phyloP scores from a whole-genome alignment of 1,140 invertebrate genomes.

The Yoshiicerus persimilis region DNA sequence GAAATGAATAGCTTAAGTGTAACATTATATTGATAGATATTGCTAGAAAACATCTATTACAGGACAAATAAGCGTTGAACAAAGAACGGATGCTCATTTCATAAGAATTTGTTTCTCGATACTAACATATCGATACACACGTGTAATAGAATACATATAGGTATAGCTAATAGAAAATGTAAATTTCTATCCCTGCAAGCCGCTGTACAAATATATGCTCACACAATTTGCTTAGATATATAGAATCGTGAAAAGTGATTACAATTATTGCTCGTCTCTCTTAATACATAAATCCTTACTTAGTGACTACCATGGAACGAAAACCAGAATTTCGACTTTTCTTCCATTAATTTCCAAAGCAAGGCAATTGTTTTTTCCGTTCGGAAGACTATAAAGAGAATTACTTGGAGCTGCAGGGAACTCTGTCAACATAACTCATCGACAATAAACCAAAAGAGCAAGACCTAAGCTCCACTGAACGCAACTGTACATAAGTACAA shows the following conservation, averaged over 20 bases:
- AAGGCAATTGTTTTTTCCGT: neutral
- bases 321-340: constrained; percentile 20
- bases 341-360: neutral
- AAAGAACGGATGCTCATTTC: no score
- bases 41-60: neutral
- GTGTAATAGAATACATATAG: no score
- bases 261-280: neutral
- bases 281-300: neutral
- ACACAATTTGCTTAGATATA: neutral
- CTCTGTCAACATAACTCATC: constrained; percentile 3
- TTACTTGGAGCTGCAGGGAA: neutral
- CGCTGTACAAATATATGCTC: neutral
- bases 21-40: neutral
- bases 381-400: constrained; percentile 8
- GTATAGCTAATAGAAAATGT: no score
- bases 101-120: neutral
- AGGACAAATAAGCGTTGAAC: neutral
- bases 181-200: neutral
- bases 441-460: neutral
- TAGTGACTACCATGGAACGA: neutral
- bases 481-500: neutral
- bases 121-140: no score
- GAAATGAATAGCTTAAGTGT: neutral
- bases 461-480: neutral
- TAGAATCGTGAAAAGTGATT: neutral